Evolutionary conservation across 2,797 vertebrate species (phyloP), one percentile per base, ranked within the genome.

Genomic region (Pygocentrus nattereri): DNA sequence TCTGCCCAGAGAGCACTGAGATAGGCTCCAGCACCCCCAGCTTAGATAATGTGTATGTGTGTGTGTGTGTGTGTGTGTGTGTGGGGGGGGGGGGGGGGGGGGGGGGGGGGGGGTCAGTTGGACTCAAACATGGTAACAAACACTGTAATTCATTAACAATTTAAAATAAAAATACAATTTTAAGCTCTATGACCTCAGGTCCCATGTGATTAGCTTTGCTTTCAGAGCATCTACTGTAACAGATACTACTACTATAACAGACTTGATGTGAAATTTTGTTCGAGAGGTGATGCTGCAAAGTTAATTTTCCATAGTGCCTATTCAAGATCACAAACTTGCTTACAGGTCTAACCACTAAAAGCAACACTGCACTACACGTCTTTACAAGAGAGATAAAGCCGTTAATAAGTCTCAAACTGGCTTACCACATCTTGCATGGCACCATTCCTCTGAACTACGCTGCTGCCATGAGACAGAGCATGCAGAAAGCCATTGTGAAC

Each of bases 401-500:
- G 21, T 41, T 71, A 25, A 75, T 1, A 4, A 1, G 30, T 31
- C 30, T 64, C 10, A 79, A 2, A 10, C 38, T 30, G 34, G 7
- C 75, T 80, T 54, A 82, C 68, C 27, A 50, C 30, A 38, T 81
- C 30, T 68, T 77, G 81, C 72, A 74, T 44, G 18, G 74, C 76
- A 88, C 91, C 92, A 16, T 93, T 95, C 54, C 81, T 90, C 80
- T 91, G 91, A 56, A 87, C 64, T 5, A 64, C 69, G 1, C 69
- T 59, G 52, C 69, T n/a, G 50, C 84, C 25, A 10, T 74, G 84
- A 11, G 86, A 84, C 68, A 91, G 18, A 0, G 84, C 77, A 59
- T 89, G 90, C 34, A 91, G 72, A 82, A 93, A 84, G 78, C 90
- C 89, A 50, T 89, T 86, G 58, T 93, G 92, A 25, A 82, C 54